Evolutionary conservation across 2,797 vertebrate species (phyloP).

Genomic region (Gambusia yucatana): DNA sequence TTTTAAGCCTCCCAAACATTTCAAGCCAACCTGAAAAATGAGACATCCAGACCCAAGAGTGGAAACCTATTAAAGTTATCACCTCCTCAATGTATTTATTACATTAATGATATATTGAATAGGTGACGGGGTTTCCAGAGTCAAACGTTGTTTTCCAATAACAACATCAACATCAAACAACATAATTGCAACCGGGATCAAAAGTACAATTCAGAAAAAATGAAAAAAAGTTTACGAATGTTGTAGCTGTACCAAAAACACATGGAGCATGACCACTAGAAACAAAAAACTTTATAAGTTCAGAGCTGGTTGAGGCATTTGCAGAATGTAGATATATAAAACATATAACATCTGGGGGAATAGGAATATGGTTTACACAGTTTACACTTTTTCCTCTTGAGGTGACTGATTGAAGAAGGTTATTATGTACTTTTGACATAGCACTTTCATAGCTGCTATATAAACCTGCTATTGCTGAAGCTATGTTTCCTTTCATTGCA

Average conservation of each 20-base stretch:
- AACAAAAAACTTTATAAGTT: not conserved
- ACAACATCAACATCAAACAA: too few relatives aligned
- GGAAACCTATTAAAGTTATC: slow-evolving; percentile 1
- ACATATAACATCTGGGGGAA: not conserved
- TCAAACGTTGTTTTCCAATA: not conserved
- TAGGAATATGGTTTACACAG: not conserved
- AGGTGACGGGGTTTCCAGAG: slow-evolving; percentile 8
- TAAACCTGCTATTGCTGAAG: not conserved
- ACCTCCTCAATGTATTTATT: not conserved
- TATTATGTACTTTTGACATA: not conserved
- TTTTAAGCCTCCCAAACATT: slow-evolving; percentile 8
- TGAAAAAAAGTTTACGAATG: not conserved
- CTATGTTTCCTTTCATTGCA: not conserved
- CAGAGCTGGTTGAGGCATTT: not conserved
- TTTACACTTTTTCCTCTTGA: not conserved
- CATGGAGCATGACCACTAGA: not conserved
- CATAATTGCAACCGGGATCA: not conserved
- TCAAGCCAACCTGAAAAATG: slow-evolving; percentile 20
- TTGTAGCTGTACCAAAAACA: not conserved
- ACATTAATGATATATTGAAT: slow-evolving; percentile 24
- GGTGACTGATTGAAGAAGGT: not conserved
- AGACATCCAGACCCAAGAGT: not conserved
- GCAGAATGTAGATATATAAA: not conserved
- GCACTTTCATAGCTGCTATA: not conserved
- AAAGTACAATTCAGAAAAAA: not conserved